Percentiles rank a stretch among this genome's conserved stretches.
These are phyloP conservation scores for Chromobotia macracanthus DNA, from an alignment of 2,797 vertebrate genomes.

Conservation along the genomic window DNA sequence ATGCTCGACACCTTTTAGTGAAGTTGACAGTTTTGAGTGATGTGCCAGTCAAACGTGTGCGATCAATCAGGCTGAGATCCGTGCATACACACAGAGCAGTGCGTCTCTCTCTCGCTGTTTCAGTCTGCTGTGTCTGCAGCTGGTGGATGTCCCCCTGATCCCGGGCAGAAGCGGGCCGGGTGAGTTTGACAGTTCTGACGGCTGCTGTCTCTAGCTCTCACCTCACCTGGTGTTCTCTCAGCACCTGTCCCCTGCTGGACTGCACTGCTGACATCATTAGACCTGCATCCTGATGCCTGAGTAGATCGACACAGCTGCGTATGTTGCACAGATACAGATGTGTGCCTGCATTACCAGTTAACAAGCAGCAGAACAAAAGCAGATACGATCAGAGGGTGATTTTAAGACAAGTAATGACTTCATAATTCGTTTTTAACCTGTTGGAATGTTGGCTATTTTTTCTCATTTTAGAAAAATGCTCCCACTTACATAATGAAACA, in stretches of 20 bases:
- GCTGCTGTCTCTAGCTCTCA: constrained; percentile 79
- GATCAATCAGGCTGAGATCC: constrained; percentile 17
- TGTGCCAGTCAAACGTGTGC: constrained; percentile 32
- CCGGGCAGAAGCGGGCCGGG: constrained; percentile 64
- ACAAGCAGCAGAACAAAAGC: neutral
- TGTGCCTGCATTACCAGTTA: neutral
- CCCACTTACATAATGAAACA: no score
- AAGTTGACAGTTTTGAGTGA: constrained; percentile 34
- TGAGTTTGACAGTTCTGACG: constrained; percentile 76
- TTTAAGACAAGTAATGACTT: no score
- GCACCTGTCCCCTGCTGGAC: constrained; percentile 66
- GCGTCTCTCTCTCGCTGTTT: constrained; percentile 34
- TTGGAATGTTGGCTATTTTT: no score
- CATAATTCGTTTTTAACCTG: no score
- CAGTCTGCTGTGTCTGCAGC: constrained; percentile 56
- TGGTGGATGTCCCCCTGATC: constrained; percentile 59
- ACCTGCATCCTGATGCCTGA: constrained; percentile 50
- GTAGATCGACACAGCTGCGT: constrained; percentile 48
- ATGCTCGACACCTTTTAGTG: constrained; percentile 5
- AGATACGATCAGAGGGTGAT: neutral
- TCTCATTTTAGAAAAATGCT: no score
- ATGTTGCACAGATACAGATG: constrained; percentile 24
- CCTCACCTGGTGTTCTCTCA: constrained; percentile 72
- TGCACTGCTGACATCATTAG: constrained; percentile 61
- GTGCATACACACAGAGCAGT: neutral